Percentiles rank a stretch among this genome's conserved stretches.
Conservation (phyloP, 2,113 vertebrate genomes). For the Carollia perspicillata region DNA sequence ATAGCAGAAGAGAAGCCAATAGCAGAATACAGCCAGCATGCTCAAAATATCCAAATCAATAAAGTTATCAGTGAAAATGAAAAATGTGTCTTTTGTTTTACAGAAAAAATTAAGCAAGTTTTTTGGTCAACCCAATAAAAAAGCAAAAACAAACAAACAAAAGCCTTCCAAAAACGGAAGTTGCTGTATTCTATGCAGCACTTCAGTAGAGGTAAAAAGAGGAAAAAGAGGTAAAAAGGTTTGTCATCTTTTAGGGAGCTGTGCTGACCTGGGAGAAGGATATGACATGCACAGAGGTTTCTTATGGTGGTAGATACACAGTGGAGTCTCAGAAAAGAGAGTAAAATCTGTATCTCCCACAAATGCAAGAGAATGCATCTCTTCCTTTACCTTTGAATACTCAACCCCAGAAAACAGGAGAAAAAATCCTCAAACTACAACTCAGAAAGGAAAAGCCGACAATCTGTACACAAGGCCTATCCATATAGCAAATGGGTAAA, state of each 20-base stretch:
- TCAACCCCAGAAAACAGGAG: not conserved
- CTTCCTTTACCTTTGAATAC: not conserved
- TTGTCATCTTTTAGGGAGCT: not conserved
- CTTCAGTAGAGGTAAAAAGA: not conserved
- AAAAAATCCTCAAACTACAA: not conserved
- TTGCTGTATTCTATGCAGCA: not conserved
- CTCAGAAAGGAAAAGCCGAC: not conserved
- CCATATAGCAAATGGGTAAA: not conserved
- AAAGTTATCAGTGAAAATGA: no score
- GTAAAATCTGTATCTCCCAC: not conserved
- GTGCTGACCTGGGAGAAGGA: not conserved
- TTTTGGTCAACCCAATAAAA: no score
- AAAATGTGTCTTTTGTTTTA: no score
- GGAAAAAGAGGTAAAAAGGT: no score
- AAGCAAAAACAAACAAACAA: not conserved
- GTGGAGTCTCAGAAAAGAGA: not conserved
- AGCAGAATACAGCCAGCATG: no score
- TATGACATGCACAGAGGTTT: not conserved
- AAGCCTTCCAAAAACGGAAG: not conserved
- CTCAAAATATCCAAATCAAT: no score
- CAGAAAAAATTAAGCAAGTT: no score
- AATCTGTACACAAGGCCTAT: not conserved
- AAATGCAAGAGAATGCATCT: not conserved
- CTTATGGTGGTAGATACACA: not conserved
- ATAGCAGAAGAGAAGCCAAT: no score